Base-by-base conservation (phyloP, 2,888 invertebrate genomes). In the Parnassius apollo region DNA sequence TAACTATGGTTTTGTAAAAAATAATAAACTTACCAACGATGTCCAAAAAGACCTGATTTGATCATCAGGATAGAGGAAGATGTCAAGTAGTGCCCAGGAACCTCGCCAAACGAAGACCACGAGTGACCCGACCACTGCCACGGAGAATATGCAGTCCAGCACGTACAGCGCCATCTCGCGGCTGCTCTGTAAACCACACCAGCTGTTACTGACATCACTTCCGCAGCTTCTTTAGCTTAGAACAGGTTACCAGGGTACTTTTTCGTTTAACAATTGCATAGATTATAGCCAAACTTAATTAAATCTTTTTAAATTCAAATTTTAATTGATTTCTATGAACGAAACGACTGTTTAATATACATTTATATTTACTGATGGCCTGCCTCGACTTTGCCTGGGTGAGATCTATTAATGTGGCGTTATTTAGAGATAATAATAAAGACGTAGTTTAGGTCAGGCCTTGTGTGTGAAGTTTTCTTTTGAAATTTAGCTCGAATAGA, bases 81-180 rank as follows among this genome's bases (percentile, higher is more conserved):
- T 89, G 85, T 97, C 97, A 59, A 97, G 91, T 57, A 97, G 88
- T 8, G 95, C 95, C 97, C 97, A 98, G 42, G 95, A 93, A 42
- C 98, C 97, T 73, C 97, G 91, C 98, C 98, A 98, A 55, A 96
- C 96, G 81, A 97, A 95, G 2, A 97, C 96, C 57, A 97, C 96
- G 68, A 97, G 92, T 0, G 96, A 95, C 0, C 97, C 97, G 69
- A 97, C 95, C 63, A 97, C 94, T 42, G 95, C 93, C 68, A 97
- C 96, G 10, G 97, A 97, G 90, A 97, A 97, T 65, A 96, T 88
- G 80, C 97, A 96, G 92, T 98, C 97, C 81, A 97, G 85, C 67
- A 97, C 92, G 86, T 96, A 97, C 64, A 96, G 89, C 18, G 92
- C 92, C 65, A 94, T 94, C 81, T 96, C 95, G 78, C 93, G 92